Evolutionary conservation across 2,888 invertebrate species (phyloP), one percentile per base, ranked within the genome.

Genomic region (Drosophila engyochracea): DNA sequence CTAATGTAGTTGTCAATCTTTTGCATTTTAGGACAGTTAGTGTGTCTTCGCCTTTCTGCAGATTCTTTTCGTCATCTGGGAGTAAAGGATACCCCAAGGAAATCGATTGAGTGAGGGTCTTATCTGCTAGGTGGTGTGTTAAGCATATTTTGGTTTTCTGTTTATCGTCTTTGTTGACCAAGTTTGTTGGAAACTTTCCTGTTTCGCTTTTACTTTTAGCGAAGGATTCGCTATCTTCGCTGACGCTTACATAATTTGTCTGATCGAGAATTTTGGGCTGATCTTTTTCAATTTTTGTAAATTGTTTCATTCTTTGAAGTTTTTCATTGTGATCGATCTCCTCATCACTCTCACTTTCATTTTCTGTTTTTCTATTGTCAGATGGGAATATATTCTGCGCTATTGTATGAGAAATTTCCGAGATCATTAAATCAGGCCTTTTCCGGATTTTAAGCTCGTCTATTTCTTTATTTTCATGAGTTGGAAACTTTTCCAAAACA

Each of bases 301-400:
- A 54, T 9, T 54, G 33, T n/a, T 63, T 57, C 0, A 85, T 30
- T 62, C 51, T 70, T 9, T 66, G 28, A 12, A 70, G 22, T n/a
- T 65, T 67, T 52, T 19, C 22, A 1, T 9, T 16, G 10, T 55
- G 54, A 2, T 80, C 75, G 16, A 83, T 52, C 39, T 85, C 90
- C 22, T 85, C 85, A 14, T 85, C 90, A 54, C 90, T 88, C 5
- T 85, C 83, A 39, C 86, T 82, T 10, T 88, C 83, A 12, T 30
- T 44, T 19, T 44, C 16, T 47, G 3, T 31, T 4, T 52, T 60
- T 6, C 33, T 49, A 1, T 1, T 35, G 1, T 88, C 72, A 16
- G 68, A 66, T 28, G 85, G 85, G 44, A 90, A 85, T 30, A 49
- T 77, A 4, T 22, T 60, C 7, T 49, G 39, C 6, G n/a, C 30